These are phyloP conservation scores for Propithecus deckenii DNA, from an alignment of 2,797 vertebrate species.

Conservation along the genomic window DNA sequence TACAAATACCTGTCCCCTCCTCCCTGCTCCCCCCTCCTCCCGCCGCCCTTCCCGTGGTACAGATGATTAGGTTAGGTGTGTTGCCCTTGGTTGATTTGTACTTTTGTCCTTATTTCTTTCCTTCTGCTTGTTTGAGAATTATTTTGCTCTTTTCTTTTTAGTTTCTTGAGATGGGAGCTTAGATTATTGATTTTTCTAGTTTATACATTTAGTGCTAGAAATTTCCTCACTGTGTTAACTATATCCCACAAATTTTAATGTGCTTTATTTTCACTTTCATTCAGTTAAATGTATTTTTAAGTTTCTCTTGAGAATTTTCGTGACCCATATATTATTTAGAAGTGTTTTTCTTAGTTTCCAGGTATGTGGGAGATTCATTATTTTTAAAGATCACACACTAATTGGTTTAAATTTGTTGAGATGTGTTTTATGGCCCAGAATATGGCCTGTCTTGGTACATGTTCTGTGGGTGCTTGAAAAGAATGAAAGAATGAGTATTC, in stretches of 20 bases:
- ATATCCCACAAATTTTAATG: neutral
- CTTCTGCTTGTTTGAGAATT: neutral
- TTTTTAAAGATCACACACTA: neutral
- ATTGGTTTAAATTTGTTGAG: constrained; percentile 17
- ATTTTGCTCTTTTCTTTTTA: neutral
- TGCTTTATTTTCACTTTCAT: neutral
- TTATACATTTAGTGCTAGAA: neutral
- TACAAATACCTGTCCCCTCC: too few relatives aligned
- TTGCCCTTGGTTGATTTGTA: neutral
- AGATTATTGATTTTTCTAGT: neutral
- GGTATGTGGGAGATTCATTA: neutral
- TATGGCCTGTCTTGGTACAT: neutral
- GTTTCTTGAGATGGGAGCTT: neutral
- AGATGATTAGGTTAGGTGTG: too few relatives aligned
- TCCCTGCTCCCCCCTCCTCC: too few relatives aligned
- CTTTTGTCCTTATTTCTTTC: neutral
- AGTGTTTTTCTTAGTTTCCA: neutral
- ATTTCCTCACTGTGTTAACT: neutral
- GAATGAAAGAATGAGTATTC: neutral
- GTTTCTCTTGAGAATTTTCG: neutral
- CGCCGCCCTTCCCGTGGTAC: too few relatives aligned
- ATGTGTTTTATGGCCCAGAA: neutral
- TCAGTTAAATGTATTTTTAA: neutral
- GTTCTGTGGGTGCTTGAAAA: neutral
- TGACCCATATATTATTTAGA: neutral